Conservation (phyloP, 1,140 invertebrate genomes). For the Venustaconcha ellipsiformis region DNA sequence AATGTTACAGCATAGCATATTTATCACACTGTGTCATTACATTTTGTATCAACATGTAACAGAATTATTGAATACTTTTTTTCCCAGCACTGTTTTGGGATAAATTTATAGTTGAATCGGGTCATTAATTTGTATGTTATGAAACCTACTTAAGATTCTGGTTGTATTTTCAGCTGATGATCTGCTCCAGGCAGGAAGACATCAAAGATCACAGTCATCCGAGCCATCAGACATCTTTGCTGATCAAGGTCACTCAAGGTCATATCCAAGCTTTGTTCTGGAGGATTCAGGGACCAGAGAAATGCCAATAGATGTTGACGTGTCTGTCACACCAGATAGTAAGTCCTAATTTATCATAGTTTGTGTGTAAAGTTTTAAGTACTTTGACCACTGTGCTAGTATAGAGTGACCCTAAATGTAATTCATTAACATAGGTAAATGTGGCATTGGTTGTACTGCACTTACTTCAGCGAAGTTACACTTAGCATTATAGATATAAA, state of each 20-base stretch:
- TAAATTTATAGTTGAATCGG: background rate
- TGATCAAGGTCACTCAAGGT: constrained; percentile 23
- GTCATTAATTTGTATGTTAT: background rate
- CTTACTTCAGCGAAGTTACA: too few relatives aligned
- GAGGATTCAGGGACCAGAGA: constrained; percentile 36
- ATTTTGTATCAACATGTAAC: too few relatives aligned
- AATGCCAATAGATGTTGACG: constrained; percentile 48
- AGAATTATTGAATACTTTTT: background rate
- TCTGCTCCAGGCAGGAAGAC: constrained; percentile 33
- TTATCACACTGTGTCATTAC: too few relatives aligned
- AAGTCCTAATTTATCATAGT: background rate
- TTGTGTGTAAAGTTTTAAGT: background rate
- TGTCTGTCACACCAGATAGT: background rate
- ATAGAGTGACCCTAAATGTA: too few relatives aligned
- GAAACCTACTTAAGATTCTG: background rate
- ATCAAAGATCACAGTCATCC: constrained; percentile 56
- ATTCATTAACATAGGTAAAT: too few relatives aligned
- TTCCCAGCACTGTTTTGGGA: background rate
- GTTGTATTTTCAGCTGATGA: constrained; percentile 37
- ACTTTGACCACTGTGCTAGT: background rate
- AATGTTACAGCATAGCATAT: too few relatives aligned
- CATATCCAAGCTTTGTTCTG: constrained; percentile 44
- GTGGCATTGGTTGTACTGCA: too few relatives aligned
- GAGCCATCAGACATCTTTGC: constrained; percentile 41
- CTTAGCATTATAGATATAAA: too few relatives aligned